Percentiles rank a stretch among this genome's conserved stretches.
Evolutionary conservation across 2,797 vertebrate species (phyloP).

Genomic region (Manis javanica): DNA sequence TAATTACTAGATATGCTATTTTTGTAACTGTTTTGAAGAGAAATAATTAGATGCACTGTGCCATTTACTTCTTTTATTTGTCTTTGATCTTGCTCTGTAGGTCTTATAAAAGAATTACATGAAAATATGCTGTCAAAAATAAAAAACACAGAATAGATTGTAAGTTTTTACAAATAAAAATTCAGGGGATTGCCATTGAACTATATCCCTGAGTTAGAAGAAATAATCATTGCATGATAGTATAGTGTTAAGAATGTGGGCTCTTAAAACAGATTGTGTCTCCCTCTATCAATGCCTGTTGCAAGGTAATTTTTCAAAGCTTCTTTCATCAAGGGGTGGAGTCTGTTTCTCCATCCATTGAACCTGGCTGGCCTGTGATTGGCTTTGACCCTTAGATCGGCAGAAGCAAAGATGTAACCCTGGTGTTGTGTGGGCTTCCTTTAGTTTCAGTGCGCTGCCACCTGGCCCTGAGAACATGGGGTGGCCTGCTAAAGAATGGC

Average conservation of each 20-base stretch:
- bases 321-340: not conserved
- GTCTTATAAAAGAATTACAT: slow-evolving; percentile 51
- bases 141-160: not conserved
- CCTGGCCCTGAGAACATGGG: not conserved
- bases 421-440: not conserved
- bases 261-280: not conserved
- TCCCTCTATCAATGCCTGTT: not conserved
- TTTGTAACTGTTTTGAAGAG: slow-evolving; percentile 60
- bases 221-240: not conserved
- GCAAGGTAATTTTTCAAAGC: not conserved
- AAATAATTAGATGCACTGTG: slow-evolving; percentile 49
- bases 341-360: not conserved
- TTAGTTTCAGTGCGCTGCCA: not conserved
- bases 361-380: not conserved
- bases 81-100: slow-evolving; percentile 71
- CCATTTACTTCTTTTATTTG: slow-evolving; percentile 48
- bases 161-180: slow-evolving; percentile 38
- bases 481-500: not conserved
- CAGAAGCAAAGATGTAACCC: not conserved
- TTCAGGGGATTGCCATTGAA: not conserved
- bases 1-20: slow-evolving; percentile 49
- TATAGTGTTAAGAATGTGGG: not conserved
- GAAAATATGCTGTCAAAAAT: slow-evolving; percentile 55
- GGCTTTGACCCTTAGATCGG: not conserved
- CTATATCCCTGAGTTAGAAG: not conserved